Conservation (phyloP, 2,888 invertebrate genomes). For the Drosophila kambysellisi region DNA sequence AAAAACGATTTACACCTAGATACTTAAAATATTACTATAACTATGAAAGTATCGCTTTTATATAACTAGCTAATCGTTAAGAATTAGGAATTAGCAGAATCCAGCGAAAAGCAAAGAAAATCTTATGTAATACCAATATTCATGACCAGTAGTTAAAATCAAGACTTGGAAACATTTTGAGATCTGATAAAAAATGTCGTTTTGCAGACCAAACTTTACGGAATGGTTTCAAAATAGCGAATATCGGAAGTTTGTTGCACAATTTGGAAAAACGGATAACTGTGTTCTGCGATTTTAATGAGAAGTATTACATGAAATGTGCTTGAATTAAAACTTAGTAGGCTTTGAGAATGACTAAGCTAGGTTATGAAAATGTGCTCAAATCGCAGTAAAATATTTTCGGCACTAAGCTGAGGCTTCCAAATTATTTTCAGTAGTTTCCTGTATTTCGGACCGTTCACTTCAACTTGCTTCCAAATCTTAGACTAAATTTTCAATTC, state of each 20-base stretch:
- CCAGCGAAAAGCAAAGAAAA: neutral
- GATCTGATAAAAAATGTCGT: neutral
- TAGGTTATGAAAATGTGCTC: slow-evolving; percentile 17
- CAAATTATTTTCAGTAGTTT: slow-evolving; percentile 54
- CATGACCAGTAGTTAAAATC: neutral
- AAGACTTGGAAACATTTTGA: neutral
- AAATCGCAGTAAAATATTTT: neutral
- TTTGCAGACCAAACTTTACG: neutral
- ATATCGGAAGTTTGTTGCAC: neutral
- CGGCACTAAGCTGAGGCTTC: neutral
- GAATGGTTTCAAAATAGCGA: neutral
- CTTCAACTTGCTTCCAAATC: slow-evolving; percentile 68
- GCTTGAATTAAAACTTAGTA: slow-evolving; percentile 2
- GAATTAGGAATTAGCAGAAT: neutral
- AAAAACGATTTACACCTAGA: neutral
- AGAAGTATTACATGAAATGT: neutral
- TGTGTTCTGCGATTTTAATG: neutral
- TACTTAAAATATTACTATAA: neutral
- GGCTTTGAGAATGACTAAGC: slow-evolving; percentile 14
- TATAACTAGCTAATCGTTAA: neutral
- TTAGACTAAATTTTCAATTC: slow-evolving; percentile 30
- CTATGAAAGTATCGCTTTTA: neutral
- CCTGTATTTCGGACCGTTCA: slow-evolving; percentile 63
- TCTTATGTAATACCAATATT: too few relatives aligned
- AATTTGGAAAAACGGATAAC: neutral